phyloP scores from a whole-genome alignment of 2,113 vertebrate genomes.

The Mus spicilegus region DNA sequence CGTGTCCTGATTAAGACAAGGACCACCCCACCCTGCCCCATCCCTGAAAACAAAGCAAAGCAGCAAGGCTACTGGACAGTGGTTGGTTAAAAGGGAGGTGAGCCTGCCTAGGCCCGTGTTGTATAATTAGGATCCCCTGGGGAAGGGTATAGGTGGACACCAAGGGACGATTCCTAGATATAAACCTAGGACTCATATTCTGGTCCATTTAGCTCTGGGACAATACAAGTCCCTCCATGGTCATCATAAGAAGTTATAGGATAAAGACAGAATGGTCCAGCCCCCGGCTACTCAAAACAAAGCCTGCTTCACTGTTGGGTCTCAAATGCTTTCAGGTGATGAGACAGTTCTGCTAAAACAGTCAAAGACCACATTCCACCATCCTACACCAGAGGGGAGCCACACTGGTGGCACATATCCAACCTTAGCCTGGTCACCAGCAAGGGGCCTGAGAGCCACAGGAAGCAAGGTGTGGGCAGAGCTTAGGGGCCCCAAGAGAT shows the following conservation, averaged over 20 bases:
- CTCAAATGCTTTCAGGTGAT: neutral
- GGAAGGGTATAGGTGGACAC: too few species aligned
- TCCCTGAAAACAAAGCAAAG: neutral
- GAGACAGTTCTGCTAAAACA: neutral
- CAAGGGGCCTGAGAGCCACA: neutral
- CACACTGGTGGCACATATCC: neutral
- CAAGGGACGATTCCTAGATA: neutral
- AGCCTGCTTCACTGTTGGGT: fast-evolving
- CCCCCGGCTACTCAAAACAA: fast-evolving
- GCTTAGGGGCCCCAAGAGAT: fast-evolving
- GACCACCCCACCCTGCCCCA: neutral
- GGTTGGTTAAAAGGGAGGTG: neutral
- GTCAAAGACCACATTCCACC: too few species aligned
- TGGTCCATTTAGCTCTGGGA: neutral
- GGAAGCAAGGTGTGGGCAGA: neutral
- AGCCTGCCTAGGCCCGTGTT: neutral
- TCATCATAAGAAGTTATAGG: neutral
- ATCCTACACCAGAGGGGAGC: neutral
- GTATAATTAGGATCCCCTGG: neutral
- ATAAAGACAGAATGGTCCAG: neutral
- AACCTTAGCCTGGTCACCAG: neutral
- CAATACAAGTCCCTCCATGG: neutral
- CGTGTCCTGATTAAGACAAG: neutral
- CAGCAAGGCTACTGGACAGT: neutral
- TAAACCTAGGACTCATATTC: neutral